Evolutionary conservation across 1,140 invertebrate genomes (phyloP), one percentile per base, ranked within the genome.

Genomic region (Euura saliciscinereae): DNA sequence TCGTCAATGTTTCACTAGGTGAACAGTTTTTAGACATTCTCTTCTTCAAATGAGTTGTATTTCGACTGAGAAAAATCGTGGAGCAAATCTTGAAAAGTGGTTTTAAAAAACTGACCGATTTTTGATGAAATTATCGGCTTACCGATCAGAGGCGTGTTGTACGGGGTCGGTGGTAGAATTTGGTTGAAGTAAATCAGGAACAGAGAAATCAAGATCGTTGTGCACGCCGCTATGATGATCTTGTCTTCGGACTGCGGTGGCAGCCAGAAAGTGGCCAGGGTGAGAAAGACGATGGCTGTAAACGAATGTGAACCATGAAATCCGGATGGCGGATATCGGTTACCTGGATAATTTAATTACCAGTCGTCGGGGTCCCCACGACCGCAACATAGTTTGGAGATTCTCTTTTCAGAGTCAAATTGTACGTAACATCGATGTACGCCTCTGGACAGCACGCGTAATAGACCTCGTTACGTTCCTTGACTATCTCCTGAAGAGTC

Each of bases 211-310:
- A 92, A 85, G 0, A 92, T 77, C 10, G 89, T 87, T 3, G 89
- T 90, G 66, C 88, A 87, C 28, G 89, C 89, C 73, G 90, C 90
- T n/a, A 93, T 77, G 43, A 89, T 84, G 42, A 93, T 88, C 82
- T 93, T 93, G 77, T 92, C 91, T 13, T 89, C 89, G 77, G 91
- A 89, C 74, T 91, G 88, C 0, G 92, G 90, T 11, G 92, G 91
- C 68, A 94, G 76, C 90, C 91, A 92, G 80, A 94, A 93, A 3
- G 87, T 88, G 5, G 89, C 81, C 44, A 93, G 77, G 1, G 89
- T 90, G 71, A 94, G 75, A 4, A 93, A 78, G 1, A 93, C 87
- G 68, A 93, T 89, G 44, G 91, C 92, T 88, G 80, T 75, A 88
- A 87, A 46, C 71, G 65, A 8, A 4, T 68, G 42, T 66, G 46